These are phyloP conservation scores for Pristionchus fissidentatus DNA, from an alignment of 2,888 invertebrate genomes.

Conservation along the genomic window DNA sequence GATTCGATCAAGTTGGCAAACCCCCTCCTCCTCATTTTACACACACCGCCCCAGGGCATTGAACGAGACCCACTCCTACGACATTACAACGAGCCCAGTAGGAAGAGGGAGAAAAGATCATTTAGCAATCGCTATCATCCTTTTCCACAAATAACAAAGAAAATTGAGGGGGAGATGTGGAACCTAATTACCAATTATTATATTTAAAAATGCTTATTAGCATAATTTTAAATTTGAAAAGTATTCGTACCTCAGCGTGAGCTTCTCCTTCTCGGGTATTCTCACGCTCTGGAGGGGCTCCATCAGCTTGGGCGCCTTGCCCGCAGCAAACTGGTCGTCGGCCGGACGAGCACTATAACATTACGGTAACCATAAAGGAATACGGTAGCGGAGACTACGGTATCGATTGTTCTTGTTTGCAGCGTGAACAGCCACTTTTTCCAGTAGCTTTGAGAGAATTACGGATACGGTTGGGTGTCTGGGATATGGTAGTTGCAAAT, in stretches of 20 bases:
- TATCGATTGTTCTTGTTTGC: too few relatives aligned
- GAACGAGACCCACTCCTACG: conserved; percentile 5
- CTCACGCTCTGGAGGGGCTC: conserved; percentile 75
- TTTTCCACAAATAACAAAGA: too few relatives aligned
- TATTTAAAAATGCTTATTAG: neutral
- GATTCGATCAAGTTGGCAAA: neutral
- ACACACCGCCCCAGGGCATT: too few relatives aligned
- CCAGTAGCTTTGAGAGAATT: too few relatives aligned
- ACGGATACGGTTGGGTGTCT: too few relatives aligned
- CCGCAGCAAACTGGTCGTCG: conserved; percentile 51
- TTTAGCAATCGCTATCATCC: neutral
- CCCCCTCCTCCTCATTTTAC: too few relatives aligned
- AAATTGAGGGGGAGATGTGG: neutral
- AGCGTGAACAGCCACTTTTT: too few relatives aligned
- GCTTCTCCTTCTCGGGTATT: conserved; percentile 83
- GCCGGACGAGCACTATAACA: conserved; percentile 35
- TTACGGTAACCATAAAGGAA: too few relatives aligned
- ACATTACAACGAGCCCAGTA: neutral
- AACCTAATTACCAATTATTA: too few relatives aligned
- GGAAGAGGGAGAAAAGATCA: neutral
- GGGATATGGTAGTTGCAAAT: too few relatives aligned
- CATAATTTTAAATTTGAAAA: neutral
- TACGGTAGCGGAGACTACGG: too few relatives aligned
- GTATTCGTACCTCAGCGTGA: conserved; percentile 77
- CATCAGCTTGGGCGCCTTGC: conserved; percentile 75